phyloP scores from a whole-genome alignment of 1,140 invertebrate species.

The Trichomalopsis sarcophagae region DNA sequence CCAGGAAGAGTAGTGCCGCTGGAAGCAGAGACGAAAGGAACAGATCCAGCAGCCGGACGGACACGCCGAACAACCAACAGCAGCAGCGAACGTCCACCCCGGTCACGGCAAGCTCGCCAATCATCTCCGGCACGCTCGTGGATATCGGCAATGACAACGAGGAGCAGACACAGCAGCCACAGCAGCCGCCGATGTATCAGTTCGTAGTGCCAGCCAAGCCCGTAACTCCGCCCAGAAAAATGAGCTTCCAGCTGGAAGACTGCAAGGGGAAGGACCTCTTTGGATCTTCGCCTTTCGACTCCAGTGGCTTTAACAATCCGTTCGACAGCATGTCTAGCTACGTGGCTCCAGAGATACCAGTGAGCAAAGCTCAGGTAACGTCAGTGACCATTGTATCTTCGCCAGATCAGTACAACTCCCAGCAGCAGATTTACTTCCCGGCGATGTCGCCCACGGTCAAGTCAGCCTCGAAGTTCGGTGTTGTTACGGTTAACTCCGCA shows the following conservation, averaged over 20 bases:
- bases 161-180: neutral
- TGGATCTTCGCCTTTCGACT: conserved; percentile 76
- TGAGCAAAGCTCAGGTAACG: neutral
- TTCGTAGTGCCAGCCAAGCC: conserved; percentile 27
- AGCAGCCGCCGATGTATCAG: conserved; percentile 22
- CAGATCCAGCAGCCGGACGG: conserved; percentile 51
- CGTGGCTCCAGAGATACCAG: neutral
- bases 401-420: conserved; percentile 42
- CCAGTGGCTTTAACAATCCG: conserved; percentile 65
- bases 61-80: conserved; percentile 53
- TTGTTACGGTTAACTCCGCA: conserved; percentile 49
- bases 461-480: conserved; percentile 57
- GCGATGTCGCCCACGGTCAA: conserved; percentile 48
- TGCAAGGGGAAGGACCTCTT: conserved; percentile 73
- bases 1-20: conserved; percentile 65
- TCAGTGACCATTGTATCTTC: neutral
- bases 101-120: conserved; percentile 39
- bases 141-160: conserved; percentile 54
- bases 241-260: conserved; percentile 20
- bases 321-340: conserved; percentile 62
- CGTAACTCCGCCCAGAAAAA: conserved; percentile 24
- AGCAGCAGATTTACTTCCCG: conserved; percentile 7
- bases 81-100: conserved; percentile 55
- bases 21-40: conserved; percentile 59
- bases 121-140: conserved; percentile 56